Evolutionary conservation across 2,888 invertebrate genomes (phyloP), one percentile per base, ranked within the genome.

Genomic region (Drosophila vallismaia): DNA sequence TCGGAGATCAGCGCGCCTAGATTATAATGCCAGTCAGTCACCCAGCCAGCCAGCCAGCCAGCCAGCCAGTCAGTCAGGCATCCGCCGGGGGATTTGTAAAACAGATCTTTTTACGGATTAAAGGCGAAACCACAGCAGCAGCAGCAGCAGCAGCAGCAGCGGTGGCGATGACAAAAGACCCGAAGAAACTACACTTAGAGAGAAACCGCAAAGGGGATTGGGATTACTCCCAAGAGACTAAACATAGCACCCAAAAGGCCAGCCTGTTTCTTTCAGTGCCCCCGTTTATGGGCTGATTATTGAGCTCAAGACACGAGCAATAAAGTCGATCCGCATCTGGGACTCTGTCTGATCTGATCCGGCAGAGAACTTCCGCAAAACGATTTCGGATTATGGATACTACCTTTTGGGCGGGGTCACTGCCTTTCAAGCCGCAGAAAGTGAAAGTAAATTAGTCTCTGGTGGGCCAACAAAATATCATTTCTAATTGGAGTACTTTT

Each of bases 31-130:
- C 64, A 70, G 58, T 46, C 36, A 51, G 12, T 9, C 70, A 70
- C 33, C 3, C 36, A 51, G 1, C 2, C 19, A 19, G 2, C 19
- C 19, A 19, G 12, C 12, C 70, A 70, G 40, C 3, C 36, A 51
- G 1, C 2, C 19, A 19, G 2, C 19, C 19, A 19, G 2, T 2
- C 19, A 19, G 19, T 19, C 19, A 19, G 12, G 9, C 55, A 64
- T 46, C 45, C 58, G 79, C 48, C 80, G 56, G 72, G 82, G 85
- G 88, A 84, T 88, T 83, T 88, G 88, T 80, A 71, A 76, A 86
- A 81, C 82, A 75, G 82, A 83, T 83, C 81, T 86, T 84, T 83
- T 84, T 86, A 86, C 88, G 87, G 82, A 83, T 83, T 88, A 88
- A 79, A 84, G 81, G 77, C 85, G 80, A 58, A 78, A 58, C 75